These are phyloP conservation scores for Stichodactyla mertensii DNA, from an alignment of 64 coral and sea anemone species.

Conservation along the genomic window DNA sequence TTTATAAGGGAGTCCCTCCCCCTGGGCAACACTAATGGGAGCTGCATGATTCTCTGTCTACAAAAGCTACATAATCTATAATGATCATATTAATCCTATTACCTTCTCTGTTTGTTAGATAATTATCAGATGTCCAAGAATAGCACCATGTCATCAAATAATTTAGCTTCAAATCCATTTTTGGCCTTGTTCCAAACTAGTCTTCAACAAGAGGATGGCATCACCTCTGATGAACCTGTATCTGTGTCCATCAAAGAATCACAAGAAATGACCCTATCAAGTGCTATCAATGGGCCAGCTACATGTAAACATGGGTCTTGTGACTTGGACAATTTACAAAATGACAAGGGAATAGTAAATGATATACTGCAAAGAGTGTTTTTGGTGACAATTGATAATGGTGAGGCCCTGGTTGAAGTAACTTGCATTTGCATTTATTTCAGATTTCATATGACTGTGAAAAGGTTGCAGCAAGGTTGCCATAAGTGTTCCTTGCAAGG, in stretches of 20 bases:
- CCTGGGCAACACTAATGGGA: too few species aligned
- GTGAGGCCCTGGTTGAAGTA: not conserved
- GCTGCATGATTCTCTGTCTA: not conserved
- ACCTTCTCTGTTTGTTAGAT: not conserved
- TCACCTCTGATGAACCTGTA: not conserved
- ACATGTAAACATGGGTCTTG: not conserved
- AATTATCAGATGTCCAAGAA: not conserved
- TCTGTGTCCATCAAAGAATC: not conserved
- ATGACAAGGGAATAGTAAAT: conserved; percentile 42
- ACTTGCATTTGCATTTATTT: too few species aligned
- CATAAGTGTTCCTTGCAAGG: too few species aligned
- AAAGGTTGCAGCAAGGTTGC: too few species aligned
- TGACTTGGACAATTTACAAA: not conserved
- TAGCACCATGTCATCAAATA: not conserved
- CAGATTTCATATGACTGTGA: too few species aligned
- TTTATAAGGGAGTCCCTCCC: too few species aligned
- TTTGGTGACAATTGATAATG: conserved; percentile 46
- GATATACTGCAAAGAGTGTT: conserved; percentile 65
- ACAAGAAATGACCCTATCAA: not conserved
- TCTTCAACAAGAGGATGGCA: not conserved
- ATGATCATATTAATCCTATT: not conserved
- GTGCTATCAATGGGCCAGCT: not conserved
- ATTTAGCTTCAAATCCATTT: conserved; percentile 14
- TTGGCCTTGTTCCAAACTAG: conserved; percentile 18
- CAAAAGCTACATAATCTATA: too few species aligned